A percentile compares a stretch with the other conserved stretches of the same genome.
These are phyloP conservation scores for Micrastur ruficollis DNA, from an alignment of 2,797 vertebrate species.

Conservation along the genomic window DNA sequence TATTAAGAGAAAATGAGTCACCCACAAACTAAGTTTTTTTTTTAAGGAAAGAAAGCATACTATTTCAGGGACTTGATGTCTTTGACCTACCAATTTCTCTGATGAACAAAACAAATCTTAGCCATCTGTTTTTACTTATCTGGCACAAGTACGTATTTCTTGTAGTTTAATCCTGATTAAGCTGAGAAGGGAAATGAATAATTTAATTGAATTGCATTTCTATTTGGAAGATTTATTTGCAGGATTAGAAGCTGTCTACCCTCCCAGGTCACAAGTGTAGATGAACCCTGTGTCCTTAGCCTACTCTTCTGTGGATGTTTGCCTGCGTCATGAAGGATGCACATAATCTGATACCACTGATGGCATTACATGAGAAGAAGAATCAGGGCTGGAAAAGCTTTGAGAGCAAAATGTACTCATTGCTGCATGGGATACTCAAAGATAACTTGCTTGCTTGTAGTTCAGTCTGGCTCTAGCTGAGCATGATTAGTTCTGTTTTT, in stretches of 20 bases:
- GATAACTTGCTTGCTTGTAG: not conserved
- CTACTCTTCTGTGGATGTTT: not conserved
- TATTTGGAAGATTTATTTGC: conserved; percentile 17
- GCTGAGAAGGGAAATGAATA: conserved; percentile 53
- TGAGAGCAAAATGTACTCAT: not conserved
- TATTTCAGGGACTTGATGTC: not conserved
- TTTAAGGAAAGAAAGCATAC: not conserved
- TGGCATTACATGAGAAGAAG: not conserved
- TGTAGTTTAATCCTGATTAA: conserved; percentile 47
- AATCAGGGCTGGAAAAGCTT: not conserved
- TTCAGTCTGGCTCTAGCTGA: not conserved
- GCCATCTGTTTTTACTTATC: conserved; percentile 56
- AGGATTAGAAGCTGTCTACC: conserved; percentile 23
- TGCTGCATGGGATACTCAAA: not conserved
- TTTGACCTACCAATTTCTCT: not conserved
- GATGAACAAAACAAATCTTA: conserved; percentile 1
- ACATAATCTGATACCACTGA: not conserved
- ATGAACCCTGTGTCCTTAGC: not conserved
- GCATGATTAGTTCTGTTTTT: not conserved
- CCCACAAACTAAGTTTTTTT: not conserved
- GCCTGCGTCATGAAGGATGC: not conserved
- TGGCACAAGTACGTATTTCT: not conserved
- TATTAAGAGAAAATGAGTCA: not conserved
- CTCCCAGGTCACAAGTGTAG: not conserved
- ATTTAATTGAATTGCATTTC: conserved; percentile 42